A percentile compares a stretch with the other conserved stretches of the same genome.
phyloP scores from a whole-genome alignment of 2,113 vertebrate genomes.

The Onychostruthus taczanowskii region DNA sequence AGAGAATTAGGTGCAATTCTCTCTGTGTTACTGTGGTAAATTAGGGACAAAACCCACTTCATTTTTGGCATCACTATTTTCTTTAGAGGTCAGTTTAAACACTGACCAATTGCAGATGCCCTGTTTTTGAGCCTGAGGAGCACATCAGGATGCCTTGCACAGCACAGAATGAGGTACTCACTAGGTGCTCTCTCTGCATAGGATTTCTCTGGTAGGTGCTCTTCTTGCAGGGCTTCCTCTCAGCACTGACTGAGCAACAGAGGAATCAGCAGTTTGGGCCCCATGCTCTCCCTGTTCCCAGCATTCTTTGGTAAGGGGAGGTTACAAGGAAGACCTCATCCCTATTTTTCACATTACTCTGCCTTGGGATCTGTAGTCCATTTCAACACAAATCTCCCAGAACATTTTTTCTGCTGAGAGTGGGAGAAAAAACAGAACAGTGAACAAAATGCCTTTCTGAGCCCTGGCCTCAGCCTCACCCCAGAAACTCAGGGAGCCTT shows the following conservation, averaged over 20 bases:
- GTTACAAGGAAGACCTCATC: background rate
- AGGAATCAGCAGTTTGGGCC: background rate
- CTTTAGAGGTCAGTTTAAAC: background rate
- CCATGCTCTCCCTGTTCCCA: background rate
- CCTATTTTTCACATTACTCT: background rate
- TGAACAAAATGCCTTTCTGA: slow-evolving; percentile 6
- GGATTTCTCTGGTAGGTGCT: background rate
- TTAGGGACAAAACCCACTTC: background rate
- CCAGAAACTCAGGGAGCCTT: background rate
- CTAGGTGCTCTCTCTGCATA: background rate
- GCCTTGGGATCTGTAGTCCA: background rate
- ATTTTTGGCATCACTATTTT: background rate
- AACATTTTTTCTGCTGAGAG: slow-evolving; percentile 28
- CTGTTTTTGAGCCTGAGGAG: background rate
- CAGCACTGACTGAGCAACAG: background rate
- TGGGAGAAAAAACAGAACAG: background rate
- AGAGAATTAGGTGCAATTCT: background rate
- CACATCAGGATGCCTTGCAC: background rate
- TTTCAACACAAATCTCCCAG: slow-evolving; percentile 23
- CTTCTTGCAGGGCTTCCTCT: background rate
- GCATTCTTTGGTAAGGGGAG: background rate
- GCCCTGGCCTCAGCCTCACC: background rate
- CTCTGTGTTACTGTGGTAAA: background rate
- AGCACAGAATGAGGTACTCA: background rate
- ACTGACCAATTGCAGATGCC: background rate